Evolutionary conservation across 2,797 vertebrate species (phyloP), one percentile per base, ranked within the genome.

Genomic region (Chloroceryle amazona): DNA sequence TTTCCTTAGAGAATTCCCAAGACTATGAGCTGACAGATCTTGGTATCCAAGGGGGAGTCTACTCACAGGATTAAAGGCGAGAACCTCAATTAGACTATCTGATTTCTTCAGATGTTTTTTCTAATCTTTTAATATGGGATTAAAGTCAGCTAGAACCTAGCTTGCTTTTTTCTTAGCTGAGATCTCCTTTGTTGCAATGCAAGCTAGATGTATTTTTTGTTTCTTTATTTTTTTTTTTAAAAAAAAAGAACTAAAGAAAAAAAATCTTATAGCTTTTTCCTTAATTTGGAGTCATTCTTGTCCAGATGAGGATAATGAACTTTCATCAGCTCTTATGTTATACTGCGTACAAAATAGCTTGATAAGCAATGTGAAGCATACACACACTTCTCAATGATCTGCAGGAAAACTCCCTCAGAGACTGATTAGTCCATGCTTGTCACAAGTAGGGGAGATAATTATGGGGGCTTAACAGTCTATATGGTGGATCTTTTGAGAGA

Each of bases 371-470:
- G 97, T 96, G 98, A 98, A 97, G 96, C 93, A 78, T 96, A 97
- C 94, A 96, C 89, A 96, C 52, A 88, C 93, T 98, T 96, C 97
- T 96, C 97, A 97, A 96, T 96, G 96, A 98, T 98, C 98, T 96
- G 95, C 98, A 98, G 98, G 98, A 97, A 98, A 98, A 99, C 99
- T 99, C 99, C 99, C 99, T 99, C 98, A 98, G 99, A 99, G 99
- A 99, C 99, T 99, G 99, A 99, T 99, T 99, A 99, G 99, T 98
- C 97, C 97, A 97, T 91, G 97, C 98, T 99, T 99, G 99, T 99
- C 99, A 99, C 99, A 99, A 98, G 99, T 99, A 98, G 98, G 98
- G 97, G 98, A 99, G 99, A 99, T 99, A 99, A 99, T 99, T 99
- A 99, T 97, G 98, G 98, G 97, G 99, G 98, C 99, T 99, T 99